Conservation (phyloP, 2,113 vertebrate species). For the Ahaetulla prasina region DNA sequence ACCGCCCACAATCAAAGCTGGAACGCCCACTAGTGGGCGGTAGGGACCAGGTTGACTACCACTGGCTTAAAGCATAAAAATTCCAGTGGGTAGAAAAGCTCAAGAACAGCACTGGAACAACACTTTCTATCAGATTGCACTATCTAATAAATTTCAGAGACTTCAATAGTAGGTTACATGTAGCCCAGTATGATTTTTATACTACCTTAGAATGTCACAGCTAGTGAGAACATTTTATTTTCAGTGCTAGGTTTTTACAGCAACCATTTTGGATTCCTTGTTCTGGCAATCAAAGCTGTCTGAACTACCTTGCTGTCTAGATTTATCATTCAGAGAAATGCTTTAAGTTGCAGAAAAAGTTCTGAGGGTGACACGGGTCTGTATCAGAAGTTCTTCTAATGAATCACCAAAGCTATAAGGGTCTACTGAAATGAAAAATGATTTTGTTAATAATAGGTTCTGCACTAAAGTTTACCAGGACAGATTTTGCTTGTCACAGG, state of each 20-base stretch:
- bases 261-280: not conserved
- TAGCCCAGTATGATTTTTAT: slow-evolving; percentile 27
- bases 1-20: no score
- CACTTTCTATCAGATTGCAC: slow-evolving; percentile 29
- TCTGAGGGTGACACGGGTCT: not conserved
- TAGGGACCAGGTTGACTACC: no score
- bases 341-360: not conserved
- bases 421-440: not conserved
- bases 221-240: not conserved
- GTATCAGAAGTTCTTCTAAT: not conserved
- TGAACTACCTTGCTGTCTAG: not conserved
- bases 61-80: not conserved
- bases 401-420: not conserved
- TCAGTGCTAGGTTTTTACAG: not conserved
- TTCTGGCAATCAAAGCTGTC: not conserved
- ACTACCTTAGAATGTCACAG: not conserved
- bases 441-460: not conserved
- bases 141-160: slow-evolving; percentile 51
- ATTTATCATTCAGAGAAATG: not conserved
- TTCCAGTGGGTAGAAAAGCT: slow-evolving; percentile 53
- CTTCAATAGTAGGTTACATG: not conserved
- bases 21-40: no score
- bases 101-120: slow-evolving; percentile 43
- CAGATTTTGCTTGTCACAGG: not conserved
- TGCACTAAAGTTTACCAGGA: not conserved